Conservation (phyloP, 2,888 invertebrate genomes). For the Caenorhabditis plicata region DNA sequence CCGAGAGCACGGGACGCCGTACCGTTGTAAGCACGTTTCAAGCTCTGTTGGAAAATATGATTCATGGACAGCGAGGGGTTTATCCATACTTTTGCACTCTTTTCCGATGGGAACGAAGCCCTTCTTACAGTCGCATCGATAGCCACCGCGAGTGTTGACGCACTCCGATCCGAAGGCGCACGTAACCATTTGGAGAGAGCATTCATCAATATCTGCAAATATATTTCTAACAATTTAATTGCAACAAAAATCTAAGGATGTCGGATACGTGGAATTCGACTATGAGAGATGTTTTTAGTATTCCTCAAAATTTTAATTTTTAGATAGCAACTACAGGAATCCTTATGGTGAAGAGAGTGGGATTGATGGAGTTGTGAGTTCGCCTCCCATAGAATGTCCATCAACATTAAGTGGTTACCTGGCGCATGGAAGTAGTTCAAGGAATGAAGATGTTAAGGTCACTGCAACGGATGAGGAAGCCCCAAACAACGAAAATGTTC, state of each 20-base stretch:
- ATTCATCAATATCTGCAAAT: constrained; percentile 93
- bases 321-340: too few relatives aligned
- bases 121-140: constrained; percentile 65
- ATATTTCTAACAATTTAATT: neutral
- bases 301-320: too few relatives aligned
- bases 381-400: too few relatives aligned
- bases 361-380: too few relatives aligned
- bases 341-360: too few relatives aligned
- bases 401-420: too few relatives aligned
- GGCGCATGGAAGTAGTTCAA: too few relatives aligned
- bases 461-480: too few relatives aligned
- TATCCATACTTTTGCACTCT: constrained; percentile 46
- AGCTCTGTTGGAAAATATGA: constrained; percentile 9
- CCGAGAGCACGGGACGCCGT: constrained; percentile 46
- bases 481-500: too few relatives aligned
- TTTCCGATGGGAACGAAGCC: constrained; percentile 55
- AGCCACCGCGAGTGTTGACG: constrained; percentile 80
- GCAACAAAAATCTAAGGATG: neutral
- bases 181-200: constrained; percentile 71
- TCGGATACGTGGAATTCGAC: too few relatives aligned
- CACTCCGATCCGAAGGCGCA: constrained; percentile 83
- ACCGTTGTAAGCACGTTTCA: constrained; percentile 39
- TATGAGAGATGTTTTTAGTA: too few relatives aligned
- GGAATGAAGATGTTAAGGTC: too few relatives aligned
- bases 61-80: neutral